Evolutionary conservation across 2,888 invertebrate species (phyloP), one percentile per base, ranked within the genome.

Genomic region (Brachynemurus nebulosus): DNA sequence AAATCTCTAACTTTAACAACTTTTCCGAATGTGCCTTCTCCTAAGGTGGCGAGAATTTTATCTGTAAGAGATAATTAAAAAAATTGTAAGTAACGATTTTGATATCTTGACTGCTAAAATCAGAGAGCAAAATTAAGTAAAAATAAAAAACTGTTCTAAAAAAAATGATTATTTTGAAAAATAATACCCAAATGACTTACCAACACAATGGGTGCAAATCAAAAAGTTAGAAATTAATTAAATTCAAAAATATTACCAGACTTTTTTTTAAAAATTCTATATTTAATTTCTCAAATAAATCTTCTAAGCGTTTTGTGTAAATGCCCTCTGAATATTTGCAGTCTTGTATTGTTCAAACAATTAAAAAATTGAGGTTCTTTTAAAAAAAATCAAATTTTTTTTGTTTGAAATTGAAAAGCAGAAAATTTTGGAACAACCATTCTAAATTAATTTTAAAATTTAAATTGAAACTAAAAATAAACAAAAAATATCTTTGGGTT

Each of bases 11-110:
- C 95, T 78, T 96, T 90, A 64, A 97, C 95, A 64, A 98, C 97
- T 78, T 97, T 96, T 67, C 98, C 98, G 80, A 98, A 98, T 59
- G 98, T 98, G 65, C 98, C 98, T 75, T 98, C 97, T 60, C 98
- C 98, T 64, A 98, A 84, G 60, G 97, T 98, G 70, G 86, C 82
- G 74, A 92, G 78, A 72, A 98, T 88, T 79, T 92, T 91, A 85
- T 96, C 97, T 97, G 90, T 64, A 85, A 88, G 70, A 65, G 70
- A 76, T 76, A 69, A 73, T 69, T 27, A 42, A 34, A 42, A 17
- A 33, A 38, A 23, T 27, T 40, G 12, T 40, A 11, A 37, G 39
- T 19, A 19, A 38, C 27, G 23, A 16, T 38, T 9, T 12, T 19
- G 14, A 21, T 27, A 25, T 19, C 18, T 19, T 19, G 23, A 34